A percentile compares a stretch with the other conserved stretches of the same genome.
Evolutionary conservation across 1,140 invertebrate genomes (phyloP).

Genomic region (Diorhabda elongata): DNA sequence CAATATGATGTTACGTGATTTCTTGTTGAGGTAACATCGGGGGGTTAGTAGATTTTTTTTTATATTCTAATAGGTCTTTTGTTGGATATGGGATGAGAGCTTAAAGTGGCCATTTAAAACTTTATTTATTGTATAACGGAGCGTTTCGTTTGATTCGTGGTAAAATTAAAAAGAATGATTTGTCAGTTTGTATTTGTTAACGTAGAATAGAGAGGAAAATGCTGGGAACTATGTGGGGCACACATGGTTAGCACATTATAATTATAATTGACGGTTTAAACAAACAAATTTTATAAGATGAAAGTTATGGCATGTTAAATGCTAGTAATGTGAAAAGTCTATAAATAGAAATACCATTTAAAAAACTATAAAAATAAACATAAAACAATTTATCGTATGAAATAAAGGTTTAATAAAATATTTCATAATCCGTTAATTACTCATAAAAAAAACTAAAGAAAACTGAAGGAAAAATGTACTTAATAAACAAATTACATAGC

Average conservation of each 20-base stretch:
- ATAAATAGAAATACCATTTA: too few species aligned
- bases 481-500: too few species aligned
- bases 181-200: background rate
- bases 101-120: background rate
- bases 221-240: background rate
- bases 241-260: background rate
- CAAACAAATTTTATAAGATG: too few species aligned
- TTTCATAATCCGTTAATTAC: too few species aligned
- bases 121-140: background rate
- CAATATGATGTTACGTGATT: background rate
- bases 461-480: too few species aligned
- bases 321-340: too few species aligned
- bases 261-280: too few species aligned
- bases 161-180: background rate
- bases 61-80: background rate
- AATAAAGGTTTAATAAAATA: too few species aligned
- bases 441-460: too few species aligned
- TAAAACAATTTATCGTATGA: too few species aligned
- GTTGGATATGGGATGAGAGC: background rate
- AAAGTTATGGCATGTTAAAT: too few species aligned
- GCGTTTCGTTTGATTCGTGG: background rate
- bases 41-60: background rate
- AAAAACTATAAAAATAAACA: too few species aligned
- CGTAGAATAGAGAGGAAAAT: background rate
- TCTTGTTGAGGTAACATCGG: constrained; percentile 1